phyloP scores from a whole-genome alignment of 2,797 vertebrate species.

The Dicrostonyx torquatus region DNA sequence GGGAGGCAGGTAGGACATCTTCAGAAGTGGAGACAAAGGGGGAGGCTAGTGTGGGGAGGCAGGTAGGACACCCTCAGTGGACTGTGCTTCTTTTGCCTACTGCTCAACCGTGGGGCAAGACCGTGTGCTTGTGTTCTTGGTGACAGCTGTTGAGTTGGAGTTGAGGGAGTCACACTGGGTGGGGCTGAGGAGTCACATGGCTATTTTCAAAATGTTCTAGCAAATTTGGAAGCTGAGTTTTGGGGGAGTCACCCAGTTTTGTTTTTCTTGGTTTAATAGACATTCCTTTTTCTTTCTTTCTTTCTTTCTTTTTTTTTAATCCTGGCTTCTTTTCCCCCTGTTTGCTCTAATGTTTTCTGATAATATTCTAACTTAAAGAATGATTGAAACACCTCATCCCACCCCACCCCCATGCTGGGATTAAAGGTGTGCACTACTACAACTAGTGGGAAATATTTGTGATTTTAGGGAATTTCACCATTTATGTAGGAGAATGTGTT shows the following conservation, averaged over 20 bases:
- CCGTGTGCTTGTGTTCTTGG: not conserved
- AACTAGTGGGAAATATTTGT: not conserved
- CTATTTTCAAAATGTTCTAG: constrained; percentile 67
- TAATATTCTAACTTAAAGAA: constrained; percentile 66
- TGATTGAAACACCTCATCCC: not conserved
- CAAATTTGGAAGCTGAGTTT: constrained; percentile 58
- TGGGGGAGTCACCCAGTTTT: constrained; percentile 58
- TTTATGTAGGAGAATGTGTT: not conserved
- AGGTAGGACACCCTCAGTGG: not conserved
- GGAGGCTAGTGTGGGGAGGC: too few species aligned
- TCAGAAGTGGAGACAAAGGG: too few species aligned
- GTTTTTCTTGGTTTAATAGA: constrained; percentile 18
- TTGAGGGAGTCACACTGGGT: constrained; percentile 43
- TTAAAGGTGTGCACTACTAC: not conserved
- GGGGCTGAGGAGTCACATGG: constrained; percentile 28
- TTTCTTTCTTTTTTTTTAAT: constrained; percentile 59
- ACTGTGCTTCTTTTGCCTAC: not conserved
- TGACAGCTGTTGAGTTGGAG: not conserved
- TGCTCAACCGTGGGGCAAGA: constrained; percentile 29
- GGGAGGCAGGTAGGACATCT: not conserved
- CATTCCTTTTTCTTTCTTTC: constrained; percentile 57
- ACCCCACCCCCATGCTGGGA: not conserved
- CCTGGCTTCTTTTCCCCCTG: constrained; percentile 10
- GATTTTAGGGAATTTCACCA: not conserved
- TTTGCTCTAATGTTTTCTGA: constrained; percentile 46